Evolutionary conservation across 2,113 vertebrate genomes (phyloP).

Genomic region (Hemichromis elongatus): DNA sequence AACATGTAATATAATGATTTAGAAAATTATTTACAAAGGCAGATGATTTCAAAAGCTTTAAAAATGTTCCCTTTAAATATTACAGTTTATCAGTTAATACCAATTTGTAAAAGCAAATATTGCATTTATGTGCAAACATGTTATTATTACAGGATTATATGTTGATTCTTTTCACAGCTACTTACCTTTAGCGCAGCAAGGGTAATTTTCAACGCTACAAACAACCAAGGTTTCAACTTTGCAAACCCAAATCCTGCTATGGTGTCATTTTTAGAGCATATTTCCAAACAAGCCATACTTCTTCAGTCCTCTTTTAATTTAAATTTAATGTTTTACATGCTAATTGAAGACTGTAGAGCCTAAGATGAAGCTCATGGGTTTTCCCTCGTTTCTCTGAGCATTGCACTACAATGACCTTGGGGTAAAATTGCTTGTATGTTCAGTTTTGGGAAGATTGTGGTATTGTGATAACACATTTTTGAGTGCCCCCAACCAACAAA

Average conservation of each 20-base stretch:
- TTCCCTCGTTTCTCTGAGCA: background rate
- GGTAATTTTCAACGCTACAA: background rate
- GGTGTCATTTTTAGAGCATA: background rate
- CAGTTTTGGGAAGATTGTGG: background rate
- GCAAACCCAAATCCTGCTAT: background rate
- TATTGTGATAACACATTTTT: background rate
- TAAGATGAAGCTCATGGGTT: background rate
- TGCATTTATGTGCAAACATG: background rate
- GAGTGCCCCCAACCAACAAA: background rate
- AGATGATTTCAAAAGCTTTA: background rate
- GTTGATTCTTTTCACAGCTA: background rate
- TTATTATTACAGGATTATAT: background rate
- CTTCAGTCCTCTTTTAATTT: rapidly evolving
- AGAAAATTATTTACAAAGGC: background rate
- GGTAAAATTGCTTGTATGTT: background rate
- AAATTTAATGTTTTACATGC: background rate
- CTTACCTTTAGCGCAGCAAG: no score
- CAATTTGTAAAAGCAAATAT: background rate
- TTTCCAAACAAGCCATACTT: background rate
- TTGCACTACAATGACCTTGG: background rate
- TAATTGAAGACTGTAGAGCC: background rate
- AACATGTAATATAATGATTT: background rate
- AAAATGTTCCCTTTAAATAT: background rate
- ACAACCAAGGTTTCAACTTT: background rate
- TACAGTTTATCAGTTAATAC: background rate